Conservation (phyloP, 2,797 vertebrate genomes). For the Gadopsis marmoratus region DNA sequence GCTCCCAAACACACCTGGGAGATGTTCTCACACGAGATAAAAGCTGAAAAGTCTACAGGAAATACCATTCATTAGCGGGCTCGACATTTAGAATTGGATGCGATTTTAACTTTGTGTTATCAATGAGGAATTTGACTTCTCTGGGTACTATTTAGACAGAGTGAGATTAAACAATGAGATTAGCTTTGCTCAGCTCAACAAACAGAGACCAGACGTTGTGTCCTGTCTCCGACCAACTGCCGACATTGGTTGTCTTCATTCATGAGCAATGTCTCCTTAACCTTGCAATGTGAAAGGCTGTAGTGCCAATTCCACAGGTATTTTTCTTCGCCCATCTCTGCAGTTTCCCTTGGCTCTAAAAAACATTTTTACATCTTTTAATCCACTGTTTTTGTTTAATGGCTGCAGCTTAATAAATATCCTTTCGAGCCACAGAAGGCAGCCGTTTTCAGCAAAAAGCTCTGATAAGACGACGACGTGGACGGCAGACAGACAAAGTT, state of each 20-base stretch:
- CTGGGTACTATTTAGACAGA: slow-evolving; percentile 49
- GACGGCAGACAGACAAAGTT: background rate
- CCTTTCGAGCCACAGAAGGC: background rate
- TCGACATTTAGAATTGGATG: slow-evolving; percentile 54
- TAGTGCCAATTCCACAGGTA: background rate
- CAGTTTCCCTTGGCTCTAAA: background rate
- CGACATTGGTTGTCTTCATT: slow-evolving; percentile 23
- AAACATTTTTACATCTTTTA: background rate
- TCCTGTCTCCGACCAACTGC: slow-evolving; percentile 18
- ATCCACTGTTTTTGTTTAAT: background rate
- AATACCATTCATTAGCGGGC: slow-evolving; percentile 65
- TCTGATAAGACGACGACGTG: background rate
- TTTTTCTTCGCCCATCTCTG: background rate
- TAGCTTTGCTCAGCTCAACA: slow-evolving; percentile 46
- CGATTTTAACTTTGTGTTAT: slow-evolving; percentile 51
- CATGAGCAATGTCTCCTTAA: background rate
- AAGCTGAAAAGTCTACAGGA: slow-evolving; percentile 53
- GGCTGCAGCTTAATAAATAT: background rate
- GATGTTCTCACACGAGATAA: slow-evolving; percentile 67
- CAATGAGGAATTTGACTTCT: slow-evolving; percentile 41
- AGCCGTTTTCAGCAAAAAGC: background rate
- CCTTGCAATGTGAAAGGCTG: background rate
- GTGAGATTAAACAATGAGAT: slow-evolving; percentile 64
- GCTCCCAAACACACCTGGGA: slow-evolving; percentile 75
- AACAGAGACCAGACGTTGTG: slow-evolving; percentile 34